Base-by-base conservation (phyloP, 1,140 invertebrate genomes). In the Drosophila persimilis region DNA sequence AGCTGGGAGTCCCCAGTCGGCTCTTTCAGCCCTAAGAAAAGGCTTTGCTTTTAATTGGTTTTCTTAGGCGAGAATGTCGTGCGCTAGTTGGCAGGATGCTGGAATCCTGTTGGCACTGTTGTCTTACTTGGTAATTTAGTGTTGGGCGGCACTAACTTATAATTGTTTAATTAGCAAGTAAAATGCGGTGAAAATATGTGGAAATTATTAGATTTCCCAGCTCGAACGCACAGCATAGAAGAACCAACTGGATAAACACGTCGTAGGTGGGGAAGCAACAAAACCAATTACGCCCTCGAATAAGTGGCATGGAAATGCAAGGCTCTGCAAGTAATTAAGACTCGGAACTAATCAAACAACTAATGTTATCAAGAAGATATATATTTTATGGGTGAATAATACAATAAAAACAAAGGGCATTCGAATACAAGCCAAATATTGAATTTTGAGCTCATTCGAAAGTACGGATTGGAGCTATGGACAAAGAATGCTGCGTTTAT, bases 131-230 rank as follows among this genome's bases (percentile, higher is more conserved):
- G 70, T 77, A 85, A 80, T 77, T 85, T 85, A 75, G 26, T 76
- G 73, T 47, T 59, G 71, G 35, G 57, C 60, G 65, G 80, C 72
- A 71, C 76, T 77, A 69, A 86, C 60, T 86, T 70, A 86, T 85
- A 86, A 85, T 85, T 85, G 81, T 85, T 85, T 85, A 85, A 85
- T 85, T 81, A 85, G 81, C 81, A 85, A 77, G 81, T 85, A 71
- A 86, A 85, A 86, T 85, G 73, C 65, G 73, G 58, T 80, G 77
- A 55, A 85, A 80, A 85, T 86, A 76, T 80, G 77, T 77, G 81
- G 57, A 81, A 85, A 74, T 73, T 86, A 86, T 85, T 86, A 56
- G 67, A 85, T 85, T 63, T 64, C 13, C 26, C 24, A 15, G 29
- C 8, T 13, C 9, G 7, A 22, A 20, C 20, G 46, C 6, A 53